Evolutionary conservation across 1,140 invertebrate species (phyloP), one percentile per base, ranked within the genome.

Genomic region (Drosophila baimaii): DNA sequence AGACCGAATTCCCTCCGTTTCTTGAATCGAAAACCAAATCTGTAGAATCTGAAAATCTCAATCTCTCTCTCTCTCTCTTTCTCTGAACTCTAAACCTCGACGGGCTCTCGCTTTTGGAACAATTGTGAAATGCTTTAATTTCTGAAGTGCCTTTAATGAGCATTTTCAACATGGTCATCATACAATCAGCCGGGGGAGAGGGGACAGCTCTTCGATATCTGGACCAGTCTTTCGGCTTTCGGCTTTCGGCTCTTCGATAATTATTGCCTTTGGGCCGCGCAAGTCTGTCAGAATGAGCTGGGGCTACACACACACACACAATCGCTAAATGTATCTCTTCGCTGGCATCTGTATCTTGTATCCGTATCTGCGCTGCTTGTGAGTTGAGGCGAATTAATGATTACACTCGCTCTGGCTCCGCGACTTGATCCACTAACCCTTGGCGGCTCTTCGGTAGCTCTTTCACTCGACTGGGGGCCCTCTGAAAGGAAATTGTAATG

Each of bases 81-180:
- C n/a, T 54, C 76, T 52, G 61, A 72, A 69, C 54, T 75, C 72
- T 56, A 75, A 56, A 55, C 70, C 70, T 33, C 17, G 37, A 35
- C 19, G 55, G 63, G 57, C 57, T 70, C 70, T 64, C 81, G 76
- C 62, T 77, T 77, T 64, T 52, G 72, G 73, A 88, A 80, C 83
- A 89, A 89, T 89, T 89, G 84, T 89, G 81, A 89, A 89, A 86
- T 85, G 84, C 84, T 89, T 89, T 89, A 89, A 89, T 89, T 89
- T 83, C 80, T 89, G 80, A 89, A 89, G 84, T 81, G 72, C 77
- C 84, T 84, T 88, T 89, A 89, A 89, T 89, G 84, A 89, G 84
- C 84, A 89, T 89, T 89, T 89, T 89, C 84, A 89, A 84, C 84
- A 81, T 89, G 84, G 84, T 89, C 84, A 89, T 89, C 84, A 89